Conservation (phyloP, 2,797 vertebrate species). For the Rhadinocentrus ornatus region DNA sequence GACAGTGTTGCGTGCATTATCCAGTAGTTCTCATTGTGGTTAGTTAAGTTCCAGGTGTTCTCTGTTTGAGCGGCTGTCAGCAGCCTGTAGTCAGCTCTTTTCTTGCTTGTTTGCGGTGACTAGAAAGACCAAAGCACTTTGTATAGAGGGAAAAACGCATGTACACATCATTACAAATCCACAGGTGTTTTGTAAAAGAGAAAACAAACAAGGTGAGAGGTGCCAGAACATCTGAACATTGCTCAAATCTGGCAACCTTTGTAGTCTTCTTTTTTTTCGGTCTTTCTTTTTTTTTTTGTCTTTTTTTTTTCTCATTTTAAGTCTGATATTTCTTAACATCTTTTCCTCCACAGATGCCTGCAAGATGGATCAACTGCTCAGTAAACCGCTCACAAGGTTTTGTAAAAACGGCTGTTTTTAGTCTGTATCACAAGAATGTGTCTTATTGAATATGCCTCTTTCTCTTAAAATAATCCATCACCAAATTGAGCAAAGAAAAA, state of each 20-base stretch:
- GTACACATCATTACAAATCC: slow-evolving; percentile 68
- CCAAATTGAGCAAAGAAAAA: slow-evolving; percentile 82
- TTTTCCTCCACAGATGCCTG: slow-evolving; percentile 42
- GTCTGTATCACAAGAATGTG: slow-evolving; percentile 72
- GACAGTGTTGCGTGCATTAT: slow-evolving; percentile 55
- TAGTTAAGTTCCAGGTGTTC: slow-evolving; percentile 72
- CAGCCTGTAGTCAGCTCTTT: slow-evolving; percentile 50
- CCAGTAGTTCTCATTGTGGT: slow-evolving; percentile 49
- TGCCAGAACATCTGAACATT: slow-evolving; percentile 62
- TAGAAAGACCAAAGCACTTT: slow-evolving; percentile 55
- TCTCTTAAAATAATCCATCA: slow-evolving; percentile 81
- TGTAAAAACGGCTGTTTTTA: slow-evolving; percentile 64
- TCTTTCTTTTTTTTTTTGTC: slow-evolving; percentile 13
- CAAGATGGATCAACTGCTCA: slow-evolving; percentile 49
- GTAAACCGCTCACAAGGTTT: slow-evolving; percentile 58
- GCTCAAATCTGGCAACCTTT: slow-evolving; percentile 48
- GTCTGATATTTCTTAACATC: slow-evolving; percentile 31
- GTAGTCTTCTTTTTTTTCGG: slow-evolving; percentile 11
- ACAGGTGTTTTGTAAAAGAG: slow-evolving; percentile 74
- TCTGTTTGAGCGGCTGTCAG: slow-evolving; percentile 65
- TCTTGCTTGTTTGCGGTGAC: slow-evolving; percentile 70
- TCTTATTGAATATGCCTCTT: slow-evolving; percentile 72
- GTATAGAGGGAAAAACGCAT: slow-evolving; percentile 40
- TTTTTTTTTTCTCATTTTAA: slow-evolving; percentile 29
- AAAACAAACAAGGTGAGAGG: slow-evolving; percentile 49